Base-by-base conservation (phyloP, 1,140 invertebrate species). In the Hermetia illucens region DNA sequence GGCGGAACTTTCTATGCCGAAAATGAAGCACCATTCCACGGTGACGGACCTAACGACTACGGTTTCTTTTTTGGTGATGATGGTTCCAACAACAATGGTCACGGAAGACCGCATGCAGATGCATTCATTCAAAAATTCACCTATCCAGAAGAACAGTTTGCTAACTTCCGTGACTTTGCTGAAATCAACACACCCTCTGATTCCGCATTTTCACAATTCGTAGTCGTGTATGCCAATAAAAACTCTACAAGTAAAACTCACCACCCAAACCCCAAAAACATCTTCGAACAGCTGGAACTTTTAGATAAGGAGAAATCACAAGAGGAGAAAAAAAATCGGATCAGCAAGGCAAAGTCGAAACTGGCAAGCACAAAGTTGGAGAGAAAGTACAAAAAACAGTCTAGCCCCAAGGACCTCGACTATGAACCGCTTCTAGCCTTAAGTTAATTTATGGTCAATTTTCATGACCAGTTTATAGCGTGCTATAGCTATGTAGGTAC, bases 111-210 rank as follows among this genome's bases (percentile, higher is more conserved):
- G 4, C 50, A 47, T 6, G 40, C 41, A 4, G 54, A 59, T 32
- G 52, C 48, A 5, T 61, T 58, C 18, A 43, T 58, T 10, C 52
- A 55, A 34, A 58, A 58, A 40, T 55, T 71, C 50, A 72, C 73
- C 0, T 71, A 70, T 43, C 72, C 74, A 24, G 77, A 72, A 48
- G 70, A 83, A 46, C 81, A 82, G 50, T 89, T 89, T 48, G 81
- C 82, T 3, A 86, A 88, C 50, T 89, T 89, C 63, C 71, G 82
- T 42, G 85, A 89, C 49, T 89, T 89, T 50, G 84, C 85, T 1
- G 85, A 89, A 47, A 86, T 88, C 19, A 87, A 84, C 27, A 76
- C 80, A 5, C 82, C 81, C 9, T 73, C 80, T 0, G 81, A 82
- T 50, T 72, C 81, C 2, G 79, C 80, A 4, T 87, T 79, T 53